Evolutionary conservation across 2,797 vertebrate species (phyloP), one percentile per base, ranked within the genome.

Genomic region (Callimico goeldii): DNA sequence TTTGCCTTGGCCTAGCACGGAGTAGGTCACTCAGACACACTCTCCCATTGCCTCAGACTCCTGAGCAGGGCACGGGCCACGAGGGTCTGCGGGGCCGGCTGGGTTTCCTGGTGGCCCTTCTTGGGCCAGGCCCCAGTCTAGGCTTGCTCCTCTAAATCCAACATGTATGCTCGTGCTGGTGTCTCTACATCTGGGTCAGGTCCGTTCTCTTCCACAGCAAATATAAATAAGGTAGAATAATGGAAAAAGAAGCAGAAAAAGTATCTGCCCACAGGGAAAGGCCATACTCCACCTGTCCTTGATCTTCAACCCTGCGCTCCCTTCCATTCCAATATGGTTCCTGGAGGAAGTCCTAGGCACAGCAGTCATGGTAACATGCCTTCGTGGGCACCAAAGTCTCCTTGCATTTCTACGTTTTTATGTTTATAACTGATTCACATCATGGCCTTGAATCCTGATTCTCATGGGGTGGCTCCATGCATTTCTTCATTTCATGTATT

Each of bases 351-450:
- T 46, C 36, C 67, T 1, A 13, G 7, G 33, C 48, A 67, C 0
- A 0, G 20, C 36, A 0, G 24, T 13, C 50, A 57, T 6, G 48
- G 61, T 8, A 6, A 10, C 0, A 5, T 0, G 9, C 1, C 83
- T 55, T 26, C 20, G 55, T 1, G 28, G 33, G 30, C 33, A 4
- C 75, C 57, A 33, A 19, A 73, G 75, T 5, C 19, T 7, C 20
- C 22, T 41, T 5, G 28, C 22, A 1, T 24, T 26, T 80, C 39
- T 6, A 3, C 9, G 1, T 70, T 46, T 72, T 41, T 39, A 7
- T 24, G 13, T 58, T 83, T 39, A 28, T n/a, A 64, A 57, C 24
- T 15, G 15, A 28, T 72, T 6, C 9, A 39, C 8, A 0, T 4
- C 28, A 3, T 20, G 1, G 4, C 39, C 22, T 8, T 0, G 52